Evolutionary conservation across 2,888 invertebrate species (phyloP), one percentile per base, ranked within the genome.

Genomic region (Pristionchus exspectatus): DNA sequence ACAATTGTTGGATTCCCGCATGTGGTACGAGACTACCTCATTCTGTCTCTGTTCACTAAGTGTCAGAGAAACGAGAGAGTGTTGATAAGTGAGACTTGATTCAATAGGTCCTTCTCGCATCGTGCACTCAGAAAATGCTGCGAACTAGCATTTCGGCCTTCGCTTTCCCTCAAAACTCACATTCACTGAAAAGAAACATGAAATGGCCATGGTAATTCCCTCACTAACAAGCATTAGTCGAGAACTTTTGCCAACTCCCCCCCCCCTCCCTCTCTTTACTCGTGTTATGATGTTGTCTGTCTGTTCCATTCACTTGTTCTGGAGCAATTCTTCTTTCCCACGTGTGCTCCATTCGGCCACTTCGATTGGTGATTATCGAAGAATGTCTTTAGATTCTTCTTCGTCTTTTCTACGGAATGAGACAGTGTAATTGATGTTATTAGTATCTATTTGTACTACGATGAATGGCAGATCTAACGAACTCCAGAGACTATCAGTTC

Each of bases 181-280:
- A 33, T 10, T 72, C 33, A 16, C 33, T 33, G 74, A 74, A 72
- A 72, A 72, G 72, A 72, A 74, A 74, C 74, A 74, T 74, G 4
- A 74, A 72, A 72, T 72, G 69, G 27, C 30, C 27, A 50, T 14
- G 69, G 69, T 14, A 74, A 44, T 38, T 74, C 72, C 14, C 72
- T 72, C 72, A 16, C 74, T 74, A 74, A 74, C 38, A 38, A 74
- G 74, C 74, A 74, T 74, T 74, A 74, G 74, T 24, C 44, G 74
- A 24, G 63, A 74, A 72, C 69, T 63, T 27, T 38, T 74, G 74
- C 74, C 74, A 38, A 44, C 38, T 24, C 69, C 69, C 12, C 69
- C 5, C 38, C 44, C 38, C 1, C n/a, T 63, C 63, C n/a, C n/a
- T n/a, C 63, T n/a, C n/a, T n/a, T 24, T 24, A 12, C 69, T 27